Percentiles rank a stretch among this genome's conserved stretches.
phyloP scores from a whole-genome alignment of 2,113 vertebrate species.

The Smithornis capensis region DNA sequence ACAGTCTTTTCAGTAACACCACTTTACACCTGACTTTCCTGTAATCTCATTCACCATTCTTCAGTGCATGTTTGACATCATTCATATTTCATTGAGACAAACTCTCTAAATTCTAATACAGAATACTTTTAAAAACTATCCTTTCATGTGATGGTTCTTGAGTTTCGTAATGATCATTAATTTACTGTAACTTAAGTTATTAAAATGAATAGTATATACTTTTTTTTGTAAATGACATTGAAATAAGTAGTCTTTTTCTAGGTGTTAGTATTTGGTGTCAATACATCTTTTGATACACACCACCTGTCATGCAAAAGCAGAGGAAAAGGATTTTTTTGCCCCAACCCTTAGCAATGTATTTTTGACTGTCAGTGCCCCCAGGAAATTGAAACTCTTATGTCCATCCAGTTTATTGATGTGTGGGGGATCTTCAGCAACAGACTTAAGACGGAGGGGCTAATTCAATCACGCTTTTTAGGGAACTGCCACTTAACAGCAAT shows the following conservation, averaged over 20 bases:
- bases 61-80: constrained; percentile 6
- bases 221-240: not conserved
- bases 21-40: constrained; percentile 9
- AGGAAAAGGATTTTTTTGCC: no score
- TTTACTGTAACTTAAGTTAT: not conserved
- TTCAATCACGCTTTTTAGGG: no score
- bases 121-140: constrained; percentile 1
- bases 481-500: no score
- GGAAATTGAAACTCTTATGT: no score
- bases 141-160: not conserved
- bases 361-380: no score
- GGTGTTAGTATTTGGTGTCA: not conserved
- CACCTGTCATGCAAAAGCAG: not conserved
- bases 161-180: constrained; percentile 40
- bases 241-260: not conserved
- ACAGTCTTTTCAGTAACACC: not conserved
- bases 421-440: no score
- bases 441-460: no score
- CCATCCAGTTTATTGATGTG: no score
- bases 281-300: not conserved
- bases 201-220: not conserved
- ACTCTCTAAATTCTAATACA: constrained; percentile 21
- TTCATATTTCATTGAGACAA: constrained; percentile 34
- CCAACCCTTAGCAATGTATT: no score
- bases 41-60: constrained; percentile 17